Conservation (phyloP, 1,140 invertebrate species). For the Drosophila lowei region DNA sequence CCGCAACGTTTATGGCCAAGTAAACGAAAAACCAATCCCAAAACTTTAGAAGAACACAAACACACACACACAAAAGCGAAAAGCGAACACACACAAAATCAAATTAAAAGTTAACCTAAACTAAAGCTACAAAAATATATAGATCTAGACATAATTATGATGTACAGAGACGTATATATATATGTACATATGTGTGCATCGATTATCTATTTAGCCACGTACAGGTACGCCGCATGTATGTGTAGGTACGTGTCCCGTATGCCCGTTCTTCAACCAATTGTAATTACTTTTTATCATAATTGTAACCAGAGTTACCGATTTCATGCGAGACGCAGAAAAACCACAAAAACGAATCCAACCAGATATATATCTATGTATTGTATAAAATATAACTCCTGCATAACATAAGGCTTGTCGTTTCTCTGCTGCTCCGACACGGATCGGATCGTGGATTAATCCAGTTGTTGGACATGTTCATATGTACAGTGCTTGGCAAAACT, state of each 20-base stretch:
- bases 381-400: slow-evolving; percentile 45
- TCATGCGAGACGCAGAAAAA: slow-evolving; percentile 42
- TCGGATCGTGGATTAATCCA: slow-evolving; percentile 12
- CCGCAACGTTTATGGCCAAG: slow-evolving; percentile 52
- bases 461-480: neutral
- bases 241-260: slow-evolving; percentile 1
- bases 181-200: slow-evolving; percentile 32
- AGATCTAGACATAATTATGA: slow-evolving; percentile 37
- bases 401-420: slow-evolving; percentile 32
- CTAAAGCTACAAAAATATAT: slow-evolving; percentile 21
- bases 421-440: neutral
- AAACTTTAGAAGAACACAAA: slow-evolving; percentile 30
- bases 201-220: slow-evolving; percentile 28
- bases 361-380: slow-evolving; percentile 18
- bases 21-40: slow-evolving; percentile 60
- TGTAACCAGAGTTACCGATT: slow-evolving; percentile 67
- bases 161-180: slow-evolving; percentile 33
- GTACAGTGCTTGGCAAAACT: slow-evolving; percentile 12
- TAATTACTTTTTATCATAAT: slow-evolving; percentile 79
- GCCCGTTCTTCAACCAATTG: slow-evolving; percentile 63
- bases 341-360: slow-evolving; percentile 25
- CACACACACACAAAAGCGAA: slow-evolving; percentile 7
- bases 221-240: slow-evolving; percentile 1
- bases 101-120: slow-evolving; percentile 44
- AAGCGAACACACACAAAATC: slow-evolving; percentile 17